A percentile compares a stretch with the other conserved stretches of the same genome.
phyloP scores from a whole-genome alignment of 2,797 vertebrate genomes.

The Paramormyrops hopkinsi region DNA sequence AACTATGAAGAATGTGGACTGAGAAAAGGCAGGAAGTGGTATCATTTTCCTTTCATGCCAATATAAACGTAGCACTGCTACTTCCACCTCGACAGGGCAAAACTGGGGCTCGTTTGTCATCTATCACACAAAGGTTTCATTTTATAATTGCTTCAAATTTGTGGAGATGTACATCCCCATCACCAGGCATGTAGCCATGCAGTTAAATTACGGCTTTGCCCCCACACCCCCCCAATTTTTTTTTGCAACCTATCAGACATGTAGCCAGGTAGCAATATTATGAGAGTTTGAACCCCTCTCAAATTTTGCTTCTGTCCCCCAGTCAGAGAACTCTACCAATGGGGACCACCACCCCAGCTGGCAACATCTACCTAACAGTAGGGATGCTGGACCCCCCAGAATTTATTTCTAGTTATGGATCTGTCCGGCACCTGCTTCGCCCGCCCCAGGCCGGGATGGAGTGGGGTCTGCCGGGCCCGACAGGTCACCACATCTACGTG shows the following conservation, averaged over 20 bases:
- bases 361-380: neutral
- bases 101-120: neutral
- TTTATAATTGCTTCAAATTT: slow-evolving; percentile 4
- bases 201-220: neutral
- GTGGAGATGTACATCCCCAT: neutral
- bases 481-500: slow-evolving; percentile 8
- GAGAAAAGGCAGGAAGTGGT: neutral
- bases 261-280: neutral
- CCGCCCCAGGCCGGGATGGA: neutral
- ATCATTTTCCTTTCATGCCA: neutral
- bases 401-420: neutral
- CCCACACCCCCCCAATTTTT: neutral
- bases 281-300: neutral
- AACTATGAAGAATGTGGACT: slow-evolving; percentile 7
- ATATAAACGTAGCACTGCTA: slow-evolving; percentile 3
- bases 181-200: neutral
- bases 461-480: neutral
- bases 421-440: neutral
- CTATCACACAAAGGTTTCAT: slow-evolving; percentile 8
- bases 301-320: neutral
- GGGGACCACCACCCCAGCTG: neutral
- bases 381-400: neutral
- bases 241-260: neutral
- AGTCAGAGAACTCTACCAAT: neutral
- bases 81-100: neutral